Evolutionary conservation across 2,113 vertebrate species (phyloP), one percentile per base, ranked within the genome.

Genomic region (Caranx ignobilis): DNA sequence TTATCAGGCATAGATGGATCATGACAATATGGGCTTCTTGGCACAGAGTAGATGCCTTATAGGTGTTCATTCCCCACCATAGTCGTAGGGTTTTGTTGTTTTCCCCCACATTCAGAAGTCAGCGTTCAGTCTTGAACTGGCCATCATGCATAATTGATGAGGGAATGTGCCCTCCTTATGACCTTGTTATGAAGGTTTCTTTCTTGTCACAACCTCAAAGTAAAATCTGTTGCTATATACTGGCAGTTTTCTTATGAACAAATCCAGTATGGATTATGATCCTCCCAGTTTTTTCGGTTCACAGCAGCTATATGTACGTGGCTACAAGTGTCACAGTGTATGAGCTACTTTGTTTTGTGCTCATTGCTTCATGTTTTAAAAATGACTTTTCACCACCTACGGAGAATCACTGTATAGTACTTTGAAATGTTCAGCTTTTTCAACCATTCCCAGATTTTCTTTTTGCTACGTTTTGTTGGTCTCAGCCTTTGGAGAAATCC

Each of bases 401-500:
- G 11, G 11, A 41, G 39, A 41, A 41, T 41, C 39, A 41, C 39
- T 10, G 11, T 41, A 39, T 4, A 41, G 16, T 13, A 31, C 64
- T 63, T 59, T 15, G 63, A 66, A 62, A 74, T 26, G 0, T 15
- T 18, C 56, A 2, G 9, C 16, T 39, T 52, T 76, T 65, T 32
- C 21, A 50, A 55, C 47, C 56, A 48, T 43, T 37, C 31, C 11
- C 5, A 71, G 16, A 26, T 21, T 70, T 61, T 45, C 43, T 66
- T 18, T 2, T 41, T 41, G 8, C 13, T 5, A 1, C 4, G 62
- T 56, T 66, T 54, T 16, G 31, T 45, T 11, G 21, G 32, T 41
- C 32, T 76, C 43, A 39, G 59, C 31, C 48, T 59, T 15, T 19
- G 68, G 39, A 66, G 18, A 52, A 70, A 45, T 59, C 55, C 48